Percentiles rank a stretch among this genome's conserved stretches.
These are phyloP conservation scores for Drosophila malerkotliana DNA, from an alignment of 1,140 invertebrate species.

Conservation along the genomic window DNA sequence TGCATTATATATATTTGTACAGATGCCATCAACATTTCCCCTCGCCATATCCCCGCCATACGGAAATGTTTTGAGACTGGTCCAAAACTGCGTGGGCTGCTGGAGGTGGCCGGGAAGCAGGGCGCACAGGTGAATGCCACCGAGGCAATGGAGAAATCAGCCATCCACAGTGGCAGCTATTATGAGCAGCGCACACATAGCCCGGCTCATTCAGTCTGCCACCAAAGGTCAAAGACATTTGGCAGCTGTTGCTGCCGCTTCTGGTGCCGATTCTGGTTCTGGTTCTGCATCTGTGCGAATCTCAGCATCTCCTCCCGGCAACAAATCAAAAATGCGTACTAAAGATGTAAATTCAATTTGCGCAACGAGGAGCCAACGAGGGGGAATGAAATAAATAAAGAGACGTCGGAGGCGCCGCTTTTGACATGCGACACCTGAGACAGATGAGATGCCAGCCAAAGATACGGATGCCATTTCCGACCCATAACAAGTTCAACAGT, in stretches of 20 bases:
- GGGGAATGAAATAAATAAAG: slow-evolving; percentile 30
- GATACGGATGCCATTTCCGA: slow-evolving; percentile 53
- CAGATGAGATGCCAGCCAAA: slow-evolving; percentile 27
- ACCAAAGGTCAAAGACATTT: slow-evolving; percentile 74
- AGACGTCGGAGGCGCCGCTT: slow-evolving; percentile 43
- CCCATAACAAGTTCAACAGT: slow-evolving; percentile 44
- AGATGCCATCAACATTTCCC: slow-evolving; percentile 54
- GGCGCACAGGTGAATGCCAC: slow-evolving; percentile 75
- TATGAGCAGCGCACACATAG: slow-evolving; percentile 43
- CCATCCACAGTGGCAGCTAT: slow-evolving; percentile 54
- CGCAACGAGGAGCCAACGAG: slow-evolving; percentile 13
- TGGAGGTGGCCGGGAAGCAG: slow-evolving; percentile 16
- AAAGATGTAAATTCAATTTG: slow-evolving; percentile 80
- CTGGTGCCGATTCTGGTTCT: slow-evolving; percentile 17
- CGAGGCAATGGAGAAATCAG: slow-evolving; percentile 51
- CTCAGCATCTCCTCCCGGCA: slow-evolving; percentile 30
- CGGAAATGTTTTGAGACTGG: slow-evolving; percentile 67
- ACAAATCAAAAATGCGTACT: slow-evolving; percentile 81
- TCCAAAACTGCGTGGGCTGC: slow-evolving; percentile 54
- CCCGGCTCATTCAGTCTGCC: slow-evolving; percentile 22
- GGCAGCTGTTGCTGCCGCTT: slow-evolving; percentile 34
- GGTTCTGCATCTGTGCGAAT: slow-evolving; percentile 38
- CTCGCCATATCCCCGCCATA: slow-evolving; percentile 6
- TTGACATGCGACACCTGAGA: slow-evolving; percentile 72
- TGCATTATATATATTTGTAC: slow-evolving; percentile 66